Evolutionary conservation across 2,888 invertebrate genomes (phyloP), one percentile per base, ranked within the genome.

Genomic region (Chloroclystis v-ata): DNA sequence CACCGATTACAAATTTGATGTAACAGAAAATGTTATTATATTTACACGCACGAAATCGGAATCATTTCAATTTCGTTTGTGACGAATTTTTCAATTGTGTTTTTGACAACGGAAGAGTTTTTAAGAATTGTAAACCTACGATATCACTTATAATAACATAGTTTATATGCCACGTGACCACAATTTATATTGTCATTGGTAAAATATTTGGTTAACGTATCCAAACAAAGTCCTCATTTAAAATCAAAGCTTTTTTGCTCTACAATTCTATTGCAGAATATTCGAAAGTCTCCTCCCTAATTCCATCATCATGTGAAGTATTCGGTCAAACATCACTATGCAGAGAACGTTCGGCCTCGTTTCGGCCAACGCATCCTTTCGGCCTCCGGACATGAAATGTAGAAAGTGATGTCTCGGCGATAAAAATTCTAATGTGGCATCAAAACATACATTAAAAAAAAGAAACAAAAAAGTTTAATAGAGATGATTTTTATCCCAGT

Each of bases 1-100:
- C 43, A 37, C 48, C 35, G n/a, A 38, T 43, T 39, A 35, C 29
- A 30, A 26, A 30, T 28, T 42, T 37, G 42, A 42, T 35, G 28
- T 42, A 50, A 46, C 29, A 38, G 11, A 39, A 28, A 38, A 10
- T 35, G 20, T 35, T 35, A 35, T 20, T 33, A 20, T 10, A 33
- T 35, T 35, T 20, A 35, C 20, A 35, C 20, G 35, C 35, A 35
- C 20, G 35, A 20, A 10, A 35, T 10, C 35, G 20, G 14, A 35
- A 35, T 16, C 16, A 20, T 35, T 35, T 20, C 35, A 16, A 20
- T 35, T 35, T 35, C 11, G 16, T 10, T 33, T 24, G 35, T 35
- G 35, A 35, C 35, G 35, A 35, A 35, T 35, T 35, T 35, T 24
- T 4, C 10, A 35, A 35, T 11, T 7, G 35, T 16, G 9, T 8